phyloP scores from a whole-genome alignment of 2,797 vertebrate species.

The Hozukius guyotensis region DNA sequence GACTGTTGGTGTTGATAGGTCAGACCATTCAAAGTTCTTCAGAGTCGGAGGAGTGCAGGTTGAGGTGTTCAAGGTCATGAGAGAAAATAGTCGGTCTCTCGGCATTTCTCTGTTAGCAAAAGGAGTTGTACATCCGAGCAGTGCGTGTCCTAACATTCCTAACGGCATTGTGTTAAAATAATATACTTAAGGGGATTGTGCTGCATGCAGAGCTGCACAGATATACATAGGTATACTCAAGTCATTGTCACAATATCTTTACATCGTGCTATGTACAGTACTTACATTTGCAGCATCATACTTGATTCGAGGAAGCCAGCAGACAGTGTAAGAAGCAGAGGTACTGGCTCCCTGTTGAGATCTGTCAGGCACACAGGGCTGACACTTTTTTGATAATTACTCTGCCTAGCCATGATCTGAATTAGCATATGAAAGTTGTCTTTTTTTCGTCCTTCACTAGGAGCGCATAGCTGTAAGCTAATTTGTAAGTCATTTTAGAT shows the following conservation, averaged over 20 bases:
- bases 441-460: conserved; percentile 40
- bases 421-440: conserved; percentile 83
- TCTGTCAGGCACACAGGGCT: conserved; percentile 65
- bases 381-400: conserved; percentile 75
- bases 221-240: background rate
- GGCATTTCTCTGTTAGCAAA: background rate
- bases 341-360: conserved; percentile 53
- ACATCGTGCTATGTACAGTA: background rate
- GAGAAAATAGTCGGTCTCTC: background rate
- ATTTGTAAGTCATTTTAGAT: conserved; percentile 84
- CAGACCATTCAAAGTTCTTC: conserved; percentile 36
- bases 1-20: conserved; percentile 48
- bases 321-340: conserved; percentile 5
- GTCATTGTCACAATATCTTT: background rate
- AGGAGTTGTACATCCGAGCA: background rate
- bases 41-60: conserved; percentile 11
- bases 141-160: background rate
- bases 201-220: background rate
- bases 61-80: conserved; percentile 28
- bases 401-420: conserved; percentile 70
- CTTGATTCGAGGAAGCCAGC: background rate
- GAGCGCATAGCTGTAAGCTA: conserved; percentile 73
- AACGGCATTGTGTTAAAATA: background rate
- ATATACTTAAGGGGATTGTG: too few species aligned
- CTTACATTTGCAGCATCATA: background rate